phyloP scores from a whole-genome alignment of 2,113 vertebrate species.

The Daphoenositta chrysoptera region DNA sequence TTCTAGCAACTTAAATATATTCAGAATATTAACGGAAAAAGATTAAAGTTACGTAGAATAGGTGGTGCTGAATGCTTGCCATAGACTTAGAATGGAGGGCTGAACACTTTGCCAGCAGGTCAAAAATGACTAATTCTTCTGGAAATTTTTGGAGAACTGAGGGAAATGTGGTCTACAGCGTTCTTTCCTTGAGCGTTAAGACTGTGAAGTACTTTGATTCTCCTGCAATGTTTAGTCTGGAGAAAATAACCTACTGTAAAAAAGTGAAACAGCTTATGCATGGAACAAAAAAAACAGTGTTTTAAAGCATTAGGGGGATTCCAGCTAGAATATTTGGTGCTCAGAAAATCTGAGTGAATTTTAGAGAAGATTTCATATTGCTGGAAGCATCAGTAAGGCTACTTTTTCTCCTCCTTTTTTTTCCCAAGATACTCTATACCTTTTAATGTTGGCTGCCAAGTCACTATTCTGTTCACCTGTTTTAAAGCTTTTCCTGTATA shows the following conservation, averaged over 20 bases:
- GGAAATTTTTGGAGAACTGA: not conserved
- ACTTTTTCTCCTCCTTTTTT: not conserved
- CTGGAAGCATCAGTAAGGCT: not conserved
- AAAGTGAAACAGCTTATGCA: not conserved
- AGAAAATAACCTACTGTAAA: not conserved
- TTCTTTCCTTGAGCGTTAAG: not conserved
- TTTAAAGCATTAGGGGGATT: not conserved
- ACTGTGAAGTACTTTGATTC: not conserved
- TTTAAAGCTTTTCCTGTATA: not conserved
- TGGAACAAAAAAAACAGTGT: not conserved
- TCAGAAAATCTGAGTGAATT: not conserved
- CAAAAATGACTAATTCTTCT: not conserved
- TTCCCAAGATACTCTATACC: not conserved
- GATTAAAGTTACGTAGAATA: not conserved
- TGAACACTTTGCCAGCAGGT: not conserved
- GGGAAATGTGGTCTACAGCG: not conserved
- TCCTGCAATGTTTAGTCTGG: not conserved
- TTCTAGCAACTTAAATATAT: not conserved
- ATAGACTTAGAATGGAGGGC: not conserved
- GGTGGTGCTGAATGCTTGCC: not conserved
- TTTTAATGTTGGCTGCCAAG: not conserved
- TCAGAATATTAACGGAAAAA: not conserved
- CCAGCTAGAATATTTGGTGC: not conserved
- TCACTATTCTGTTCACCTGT: not conserved
- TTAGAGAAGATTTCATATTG: not conserved